These are phyloP conservation scores for Heteromormyrus szaboi DNA, from an alignment of 2,797 vertebrate species.

Conservation along the genomic window DNA sequence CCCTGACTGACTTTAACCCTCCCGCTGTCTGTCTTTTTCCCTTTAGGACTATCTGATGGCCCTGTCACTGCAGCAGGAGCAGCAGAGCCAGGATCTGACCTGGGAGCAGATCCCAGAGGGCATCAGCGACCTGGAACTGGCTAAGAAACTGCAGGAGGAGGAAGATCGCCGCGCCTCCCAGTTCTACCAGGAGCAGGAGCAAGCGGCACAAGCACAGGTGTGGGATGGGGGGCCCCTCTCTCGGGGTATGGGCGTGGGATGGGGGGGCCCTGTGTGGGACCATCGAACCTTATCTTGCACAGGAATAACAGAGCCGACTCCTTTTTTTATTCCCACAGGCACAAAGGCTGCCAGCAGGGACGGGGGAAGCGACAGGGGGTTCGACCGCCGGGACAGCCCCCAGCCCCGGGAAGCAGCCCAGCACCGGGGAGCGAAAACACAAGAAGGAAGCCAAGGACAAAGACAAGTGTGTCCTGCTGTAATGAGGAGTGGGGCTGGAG, in stretches of 20 bases:
- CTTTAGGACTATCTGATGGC: conserved; percentile 95
- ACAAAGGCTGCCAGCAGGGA: conserved; percentile 52
- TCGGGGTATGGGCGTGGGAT: not conserved
- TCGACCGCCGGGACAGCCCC: conserved; percentile 51
- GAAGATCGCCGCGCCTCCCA: conserved; percentile 92
- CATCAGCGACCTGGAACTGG: conserved; percentile 91
- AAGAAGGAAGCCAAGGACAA: conserved; percentile 81
- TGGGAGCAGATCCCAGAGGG: conserved; percentile 95
- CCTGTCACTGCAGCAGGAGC: conserved; percentile 95
- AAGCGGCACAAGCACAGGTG: conserved; percentile 72
- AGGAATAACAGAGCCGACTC: not conserved
- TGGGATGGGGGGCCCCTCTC: not conserved
- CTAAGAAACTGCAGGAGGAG: conserved; percentile 96
- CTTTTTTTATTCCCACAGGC: conserved; percentile 35
- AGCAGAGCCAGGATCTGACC: conserved; percentile 85
- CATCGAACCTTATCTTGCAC: not conserved
- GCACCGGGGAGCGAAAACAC: conserved; percentile 76
- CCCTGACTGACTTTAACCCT: not conserved
- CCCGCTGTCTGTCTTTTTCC: not conserved
- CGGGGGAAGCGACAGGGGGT: conserved; percentile 32
- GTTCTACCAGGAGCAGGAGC: conserved; percentile 96
- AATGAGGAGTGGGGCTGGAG: conserved; percentile 48
- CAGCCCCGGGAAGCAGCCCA: conserved; percentile 78
- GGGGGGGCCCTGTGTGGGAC: not conserved
- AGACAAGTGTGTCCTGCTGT: conserved; percentile 93